Base-by-base conservation (phyloP, 1,140 invertebrate species). In the Zaprionus tsacasi region DNA sequence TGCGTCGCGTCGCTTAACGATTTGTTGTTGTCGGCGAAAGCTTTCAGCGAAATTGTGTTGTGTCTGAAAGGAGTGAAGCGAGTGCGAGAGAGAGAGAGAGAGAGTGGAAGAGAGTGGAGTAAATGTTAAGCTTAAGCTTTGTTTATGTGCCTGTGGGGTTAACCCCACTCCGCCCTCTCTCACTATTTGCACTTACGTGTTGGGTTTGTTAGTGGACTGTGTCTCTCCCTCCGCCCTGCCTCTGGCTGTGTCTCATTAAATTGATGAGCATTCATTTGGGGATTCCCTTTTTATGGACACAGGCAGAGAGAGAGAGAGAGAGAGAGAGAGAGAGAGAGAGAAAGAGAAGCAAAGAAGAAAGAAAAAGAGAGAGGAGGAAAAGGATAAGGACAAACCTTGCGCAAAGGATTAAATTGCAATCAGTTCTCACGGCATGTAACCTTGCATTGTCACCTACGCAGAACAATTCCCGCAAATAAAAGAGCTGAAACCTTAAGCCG, bases 391-490 rank as follows among this genome's bases (percentile, higher is more conserved):
- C 27, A 67, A 36, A 57, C 61, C 68, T 81, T 73, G 71, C 79
- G 79, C 76, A 82, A 79, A 86, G 69, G 79, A 78, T 87, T 73
- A 74, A 82, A 71, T 80, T 76, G 68, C 70, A 78, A 72, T 67
- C 73, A 65, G 61, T 85, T 85, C 58, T 70, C 78, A 86, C 75
- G 76, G 64, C 67, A 78, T 72, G 78, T 71, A 86, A 87, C 79
- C 78, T 87, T 87, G 56, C 61, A 57, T 57, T 65, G 60, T 65
- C 61, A 69, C 78, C 66, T 59, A 59, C 69, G 77, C 77, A 78
- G 17, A 50, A 45, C 55, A 76, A 76, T 78, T 78, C 33, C 63
- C 11, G 21, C 30, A 63, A 76, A 78, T 70, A 61, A 74, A 68
- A 21, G 43, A 60, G 36, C 21, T 11, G 48, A 30, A 45, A 66